phyloP scores from a whole-genome alignment of 2,113 vertebrate species.

The Megaceryle maxima region DNA sequence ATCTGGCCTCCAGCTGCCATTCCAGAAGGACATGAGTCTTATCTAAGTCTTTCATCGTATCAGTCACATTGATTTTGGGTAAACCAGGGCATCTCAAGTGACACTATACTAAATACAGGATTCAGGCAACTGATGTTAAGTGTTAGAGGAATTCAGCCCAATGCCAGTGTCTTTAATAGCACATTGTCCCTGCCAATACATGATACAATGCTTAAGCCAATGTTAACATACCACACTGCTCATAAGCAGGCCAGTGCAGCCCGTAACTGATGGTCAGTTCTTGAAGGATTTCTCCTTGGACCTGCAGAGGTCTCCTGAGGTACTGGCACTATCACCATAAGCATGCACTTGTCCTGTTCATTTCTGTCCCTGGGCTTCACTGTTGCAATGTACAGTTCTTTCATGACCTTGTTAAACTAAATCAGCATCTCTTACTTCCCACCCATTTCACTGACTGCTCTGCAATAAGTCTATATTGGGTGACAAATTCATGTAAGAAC shows the following conservation, averaged over 20 bases:
- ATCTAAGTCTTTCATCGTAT: fast-evolving
- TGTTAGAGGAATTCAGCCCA: not conserved
- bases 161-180: fast-evolving
- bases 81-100: not conserved
- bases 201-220: not conserved
- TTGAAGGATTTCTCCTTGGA: not conserved
- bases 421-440: not conserved
- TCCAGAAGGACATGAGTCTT: not conserved
- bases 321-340: not conserved
- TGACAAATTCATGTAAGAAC: not conserved
- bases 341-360: not conserved
- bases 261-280: not conserved
- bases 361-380: not conserved
- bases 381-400: not conserved
- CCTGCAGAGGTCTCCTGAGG: not conserved
- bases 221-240: not conserved
- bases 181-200: not conserved
- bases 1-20: not conserved
- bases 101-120: fast-evolving
- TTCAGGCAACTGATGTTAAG: not conserved
- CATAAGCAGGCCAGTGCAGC: not conserved
- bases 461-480: not conserved
- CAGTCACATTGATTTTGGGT: not conserved
- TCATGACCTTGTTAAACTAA: not conserved
- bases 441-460: not conserved